Evolutionary conservation across 1,140 invertebrate species (phyloP).

Genomic region (Drosophila mojavensis): DNA sequence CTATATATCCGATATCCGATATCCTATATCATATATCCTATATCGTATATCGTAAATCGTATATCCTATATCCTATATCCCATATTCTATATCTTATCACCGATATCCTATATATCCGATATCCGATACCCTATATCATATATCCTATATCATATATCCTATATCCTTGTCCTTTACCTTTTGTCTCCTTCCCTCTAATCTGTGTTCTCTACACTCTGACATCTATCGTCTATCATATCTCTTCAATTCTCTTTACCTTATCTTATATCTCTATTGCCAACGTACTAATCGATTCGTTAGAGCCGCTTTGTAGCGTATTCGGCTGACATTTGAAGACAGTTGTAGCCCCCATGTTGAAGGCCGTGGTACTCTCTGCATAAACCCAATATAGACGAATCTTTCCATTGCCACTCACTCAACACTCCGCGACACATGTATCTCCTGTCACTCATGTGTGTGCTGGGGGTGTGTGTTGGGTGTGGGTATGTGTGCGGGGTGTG

Average conservation of each 20-base stretch:
- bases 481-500: neutral
- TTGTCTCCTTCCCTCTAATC: too few relatives aligned
- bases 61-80: too few relatives aligned
- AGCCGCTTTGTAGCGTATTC: conserved; percentile 19
- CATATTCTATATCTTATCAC: too few relatives aligned
- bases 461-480: neutral
- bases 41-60: too few relatives aligned
- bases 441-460: conserved; percentile 38
- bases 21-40: too few relatives aligned
- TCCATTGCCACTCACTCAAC: conserved; percentile 43
- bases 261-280: neutral
- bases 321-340: conserved; percentile 33
- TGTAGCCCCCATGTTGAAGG: conserved; percentile 8
- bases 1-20: too few relatives aligned
- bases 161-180: too few relatives aligned
- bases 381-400: conserved; percentile 33
- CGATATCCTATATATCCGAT: too few relatives aligned
- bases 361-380: conserved; percentile 17
- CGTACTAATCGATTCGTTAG: neutral
- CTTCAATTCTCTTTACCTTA: too few relatives aligned
- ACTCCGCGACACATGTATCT: conserved; percentile 38
- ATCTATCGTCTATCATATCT: too few relatives aligned
- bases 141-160: too few relatives aligned
- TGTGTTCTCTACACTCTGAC: neutral
- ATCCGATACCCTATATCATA: too few relatives aligned